Evolutionary conservation across 1,140 invertebrate genomes (phyloP), one percentile per base, ranked within the genome.

Genomic region (Sminthurides bifidus): DNA sequence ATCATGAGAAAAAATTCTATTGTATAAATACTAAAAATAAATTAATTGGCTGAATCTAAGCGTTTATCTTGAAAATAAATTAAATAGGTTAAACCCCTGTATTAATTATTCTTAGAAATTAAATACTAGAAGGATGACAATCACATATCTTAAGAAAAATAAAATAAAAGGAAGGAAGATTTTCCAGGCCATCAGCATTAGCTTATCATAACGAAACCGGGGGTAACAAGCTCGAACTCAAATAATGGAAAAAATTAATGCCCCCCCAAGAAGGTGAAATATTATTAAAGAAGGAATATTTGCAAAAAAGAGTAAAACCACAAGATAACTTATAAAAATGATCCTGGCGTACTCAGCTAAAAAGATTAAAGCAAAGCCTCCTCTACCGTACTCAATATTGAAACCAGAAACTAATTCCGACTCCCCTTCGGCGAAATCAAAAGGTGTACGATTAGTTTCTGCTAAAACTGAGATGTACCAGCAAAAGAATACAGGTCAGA

Each of bases 401-500:
- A 81, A 85, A 8, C 81, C 81, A 27, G 79, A 85, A 65, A 84
- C 79, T 74, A 84, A 76, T 68, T 85, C 81, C 43, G 77, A 81
- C 68, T 85, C 80, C 0, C 79, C 79, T 66, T 84, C 81, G 65
- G 79, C 75, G 76, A 85, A 83, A 81, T 85, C 82, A 81, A 83
- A 84, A 58, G 80, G 81, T 66, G 78, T 77, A 0, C 81, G 82
- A 77, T 83, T 84, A 65, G 77, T 79, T 70, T 84, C 81, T 46
- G 79, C 80, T 69, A 83, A 73, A 61, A 71, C 73, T 60, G 76
- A 78, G 63, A 73, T 68, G 64, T 80, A 72, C 66, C 76, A 77
- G 65, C 76, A 70, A 61, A 79, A 70, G 60, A 63, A 66, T 68
- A 78, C 68, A 68, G 74, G 71, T 62, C 72, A 69, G 60, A 69